A percentile compares a stretch with the other conserved stretches of the same genome.
Conservation (phyloP, 2,888 invertebrate genomes). For the Charanyca ferruginea region DNA sequence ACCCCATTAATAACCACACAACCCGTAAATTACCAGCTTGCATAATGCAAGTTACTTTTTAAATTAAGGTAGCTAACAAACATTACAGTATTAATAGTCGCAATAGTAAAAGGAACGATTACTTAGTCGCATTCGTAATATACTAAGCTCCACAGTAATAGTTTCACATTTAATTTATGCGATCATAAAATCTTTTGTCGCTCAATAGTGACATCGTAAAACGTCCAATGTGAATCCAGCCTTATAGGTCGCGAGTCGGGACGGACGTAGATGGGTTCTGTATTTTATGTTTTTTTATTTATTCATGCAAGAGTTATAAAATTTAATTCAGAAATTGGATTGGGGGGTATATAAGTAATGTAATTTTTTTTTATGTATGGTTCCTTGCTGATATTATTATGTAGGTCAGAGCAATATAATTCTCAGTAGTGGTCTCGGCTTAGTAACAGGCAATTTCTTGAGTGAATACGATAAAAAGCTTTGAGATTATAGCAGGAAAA, state of each 20-base stretch:
- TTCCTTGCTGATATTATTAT: constrained; percentile 41
- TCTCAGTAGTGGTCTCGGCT: constrained; percentile 38
- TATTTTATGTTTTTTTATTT: constrained; percentile 62
- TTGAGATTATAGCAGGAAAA: constrained; percentile 41
- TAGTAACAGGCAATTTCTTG: constrained; percentile 45
- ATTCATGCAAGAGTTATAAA: constrained; percentile 62
- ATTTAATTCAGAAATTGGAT: constrained; percentile 62
- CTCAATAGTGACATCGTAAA: constrained; percentile 70
- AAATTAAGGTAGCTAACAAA: constrained; percentile 20
- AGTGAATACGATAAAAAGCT: constrained; percentile 51
- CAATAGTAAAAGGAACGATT: constrained; percentile 46
- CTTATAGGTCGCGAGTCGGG: constrained; percentile 42
- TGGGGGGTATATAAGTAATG: constrained; percentile 42
- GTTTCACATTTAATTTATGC: constrained; percentile 73
- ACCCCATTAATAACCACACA: constrained; percentile 34
- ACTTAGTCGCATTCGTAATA: constrained; percentile 50
- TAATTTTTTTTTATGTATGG: constrained; percentile 48
- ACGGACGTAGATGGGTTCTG: constrained; percentile 31
- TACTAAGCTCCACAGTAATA: constrained; percentile 52
- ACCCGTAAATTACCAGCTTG: constrained; percentile 40
- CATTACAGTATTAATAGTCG: constrained; percentile 23
- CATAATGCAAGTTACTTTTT: constrained; percentile 20
- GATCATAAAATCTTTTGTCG: constrained; percentile 74
- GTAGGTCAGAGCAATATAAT: constrained; percentile 48
- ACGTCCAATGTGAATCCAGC: constrained; percentile 48